Evolutionary conservation across 2,888 invertebrate genomes (phyloP), one percentile per base, ranked within the genome.

Genomic region (Molanna angustata): DNA sequence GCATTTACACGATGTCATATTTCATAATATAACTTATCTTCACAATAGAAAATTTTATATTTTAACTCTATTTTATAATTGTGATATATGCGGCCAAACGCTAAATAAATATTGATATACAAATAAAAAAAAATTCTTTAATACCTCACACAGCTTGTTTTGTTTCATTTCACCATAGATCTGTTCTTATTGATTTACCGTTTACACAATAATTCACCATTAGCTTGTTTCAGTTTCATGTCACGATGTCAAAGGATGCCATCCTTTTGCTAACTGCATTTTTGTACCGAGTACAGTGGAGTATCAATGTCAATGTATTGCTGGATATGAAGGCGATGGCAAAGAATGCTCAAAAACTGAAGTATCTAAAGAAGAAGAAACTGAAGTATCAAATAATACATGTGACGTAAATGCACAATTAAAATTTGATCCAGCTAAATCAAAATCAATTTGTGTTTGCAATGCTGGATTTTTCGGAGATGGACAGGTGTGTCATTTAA

Each of bases 261-360:
- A 93, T 63, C 80, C 82, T 13, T 84, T 90, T 66, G 94, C 93
- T 3, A 80, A 85, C 45, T 95, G 95, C 67, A 74, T 82, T 48
- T 83, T 78, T 68, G 71, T 80, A 37, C 71, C 80, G n/a, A 68
- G 76, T 20, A 73, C 75, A 2, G 73, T 78, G 47, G 70, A 75
- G 1, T 82, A 83, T 62, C 71, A 74, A 51, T 95, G 95, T 65
- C 80, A 82, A 39, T 95, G 95, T 66, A 86, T 84, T 53, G 78
- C 83, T n/a, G 93, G 91, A 2, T 94, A 82, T 70, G 83, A 85
- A 64, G 94, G 94, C 17, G 90, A 94, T 67, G 94, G 93, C 6
- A 81, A 79, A 56, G 80, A 79, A 61, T 94, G 94, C 66, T 76
- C 73, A 1, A 80, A 82, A 61, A 70, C 71, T 63, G 78, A 79